A percentile compares a stretch with the other conserved stretches of the same genome.
Conservation (phyloP, 2,888 invertebrate species). For the Cheilosia grossa region DNA sequence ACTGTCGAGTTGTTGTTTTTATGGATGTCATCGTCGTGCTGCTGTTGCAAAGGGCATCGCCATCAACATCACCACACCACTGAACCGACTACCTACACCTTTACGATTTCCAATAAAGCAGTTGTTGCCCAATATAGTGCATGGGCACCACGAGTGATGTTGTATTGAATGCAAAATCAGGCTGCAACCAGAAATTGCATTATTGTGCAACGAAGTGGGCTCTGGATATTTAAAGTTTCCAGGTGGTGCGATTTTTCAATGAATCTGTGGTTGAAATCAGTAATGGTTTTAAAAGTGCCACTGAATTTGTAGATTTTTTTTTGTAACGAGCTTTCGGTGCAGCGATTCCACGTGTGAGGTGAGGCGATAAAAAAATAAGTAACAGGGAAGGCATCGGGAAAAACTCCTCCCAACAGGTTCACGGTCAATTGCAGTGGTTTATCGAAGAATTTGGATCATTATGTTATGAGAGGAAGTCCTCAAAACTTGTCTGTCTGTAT, state of each 20-base stretch:
- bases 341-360: no score
- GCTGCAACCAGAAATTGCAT: slow-evolving; percentile 19
- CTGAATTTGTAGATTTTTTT: not conserved
- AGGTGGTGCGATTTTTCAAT: not conserved
- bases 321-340: no score
- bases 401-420: no score
- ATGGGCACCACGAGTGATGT: not conserved
- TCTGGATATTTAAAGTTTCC: not conserved
- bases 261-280: not conserved
- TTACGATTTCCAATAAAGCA: slow-evolving; percentile 48
- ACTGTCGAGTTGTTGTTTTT: not conserved
- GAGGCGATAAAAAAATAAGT: no score
- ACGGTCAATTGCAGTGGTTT: no score
- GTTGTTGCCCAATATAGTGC: slow-evolving; percentile 21
- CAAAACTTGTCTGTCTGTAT: no score
- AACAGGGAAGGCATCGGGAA: no score
- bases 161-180: slow-evolving; percentile 41
- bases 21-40: not conserved
- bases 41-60: slow-evolving; percentile 17
- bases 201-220: slow-evolving; percentile 13
- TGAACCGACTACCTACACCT: not conserved
- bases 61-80: not conserved
- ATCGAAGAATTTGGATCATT: no score
- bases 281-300: not conserved
- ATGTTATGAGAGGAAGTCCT: no score